These are phyloP conservation scores for Chloebia gouldiae DNA, from an alignment of 2,113 vertebrate genomes.

Conservation along the genomic window DNA sequence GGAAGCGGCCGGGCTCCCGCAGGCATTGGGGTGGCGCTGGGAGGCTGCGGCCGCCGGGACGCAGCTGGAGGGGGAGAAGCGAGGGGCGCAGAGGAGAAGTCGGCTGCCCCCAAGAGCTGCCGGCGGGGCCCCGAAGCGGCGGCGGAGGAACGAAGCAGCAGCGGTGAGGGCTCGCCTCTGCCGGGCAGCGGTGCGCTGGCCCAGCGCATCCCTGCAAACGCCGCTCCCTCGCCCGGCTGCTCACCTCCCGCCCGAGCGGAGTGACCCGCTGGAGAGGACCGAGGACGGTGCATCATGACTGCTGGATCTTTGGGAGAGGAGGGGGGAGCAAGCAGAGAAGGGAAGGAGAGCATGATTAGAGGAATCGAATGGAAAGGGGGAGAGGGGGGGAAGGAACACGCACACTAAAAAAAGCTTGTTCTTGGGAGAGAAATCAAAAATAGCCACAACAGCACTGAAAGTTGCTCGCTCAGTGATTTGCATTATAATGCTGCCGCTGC, in stretches of 20 bases:
- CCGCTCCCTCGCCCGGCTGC: not conserved
- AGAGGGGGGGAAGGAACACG: not conserved
- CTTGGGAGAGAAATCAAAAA: not conserved
- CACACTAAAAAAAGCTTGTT: not conserved
- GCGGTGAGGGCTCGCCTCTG: not conserved
- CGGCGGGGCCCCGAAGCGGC: not conserved
- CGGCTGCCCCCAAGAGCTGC: not conserved
- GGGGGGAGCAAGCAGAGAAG: not conserved
- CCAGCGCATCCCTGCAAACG: not conserved
- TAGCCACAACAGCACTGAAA: not conserved
- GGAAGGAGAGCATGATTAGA: not conserved
- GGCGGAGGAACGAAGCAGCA: not conserved
- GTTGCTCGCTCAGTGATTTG: constrained; percentile 12
- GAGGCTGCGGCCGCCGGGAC: not conserved
- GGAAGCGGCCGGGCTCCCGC: not conserved
- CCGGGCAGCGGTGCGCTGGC: not conserved
- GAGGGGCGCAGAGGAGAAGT: not conserved
- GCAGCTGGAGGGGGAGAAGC: not conserved
- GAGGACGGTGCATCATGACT: not conserved
- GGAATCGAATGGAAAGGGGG: not conserved
- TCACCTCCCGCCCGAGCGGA: not conserved
- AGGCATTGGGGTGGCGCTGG: not conserved
- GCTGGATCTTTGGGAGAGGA: not conserved
- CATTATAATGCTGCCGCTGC: not conserved
- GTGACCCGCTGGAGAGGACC: not conserved